phyloP scores from a whole-genome alignment of 2,797 vertebrate genomes.

The Staurois parvus region DNA sequence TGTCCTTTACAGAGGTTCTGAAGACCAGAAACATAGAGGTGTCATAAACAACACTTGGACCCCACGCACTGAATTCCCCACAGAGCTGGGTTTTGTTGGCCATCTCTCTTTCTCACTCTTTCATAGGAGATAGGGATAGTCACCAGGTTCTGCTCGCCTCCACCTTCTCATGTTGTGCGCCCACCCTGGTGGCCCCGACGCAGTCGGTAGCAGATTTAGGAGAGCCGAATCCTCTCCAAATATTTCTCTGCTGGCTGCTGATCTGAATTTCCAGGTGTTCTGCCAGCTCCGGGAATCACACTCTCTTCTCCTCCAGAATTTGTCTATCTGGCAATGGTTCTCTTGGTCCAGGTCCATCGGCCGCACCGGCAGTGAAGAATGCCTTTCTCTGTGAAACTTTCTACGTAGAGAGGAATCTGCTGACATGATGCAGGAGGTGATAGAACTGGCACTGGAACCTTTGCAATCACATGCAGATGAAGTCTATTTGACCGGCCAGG shows the following conservation, averaged over 20 bases:
- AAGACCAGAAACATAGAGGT: too few species aligned
- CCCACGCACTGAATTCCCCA: too few species aligned
- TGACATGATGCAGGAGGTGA: slow-evolving; percentile 20
- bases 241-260: not conserved
- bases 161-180: not conserved
- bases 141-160: not conserved
- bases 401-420: not conserved
- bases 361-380: not conserved
- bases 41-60: too few species aligned
- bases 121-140: not conserved
- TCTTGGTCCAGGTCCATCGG: slow-evolving; percentile 1
- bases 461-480: not conserved
- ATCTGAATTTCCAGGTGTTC: not conserved
- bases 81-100: too few species aligned
- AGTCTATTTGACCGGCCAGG: too few species aligned
- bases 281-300: not conserved
- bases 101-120: too few species aligned
- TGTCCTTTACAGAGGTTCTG: too few species aligned
- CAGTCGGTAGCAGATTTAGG: not conserved
- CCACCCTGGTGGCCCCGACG: not conserved
- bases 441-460: slow-evolving; percentile 1
- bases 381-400: not conserved
- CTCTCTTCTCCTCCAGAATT: not conserved
- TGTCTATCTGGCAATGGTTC: not conserved
- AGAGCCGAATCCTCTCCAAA: not conserved